These are phyloP conservation scores for Poeciliopsis prolifica DNA, from an alignment of 2,113 vertebrate species.

Conservation along the genomic window DNA sequence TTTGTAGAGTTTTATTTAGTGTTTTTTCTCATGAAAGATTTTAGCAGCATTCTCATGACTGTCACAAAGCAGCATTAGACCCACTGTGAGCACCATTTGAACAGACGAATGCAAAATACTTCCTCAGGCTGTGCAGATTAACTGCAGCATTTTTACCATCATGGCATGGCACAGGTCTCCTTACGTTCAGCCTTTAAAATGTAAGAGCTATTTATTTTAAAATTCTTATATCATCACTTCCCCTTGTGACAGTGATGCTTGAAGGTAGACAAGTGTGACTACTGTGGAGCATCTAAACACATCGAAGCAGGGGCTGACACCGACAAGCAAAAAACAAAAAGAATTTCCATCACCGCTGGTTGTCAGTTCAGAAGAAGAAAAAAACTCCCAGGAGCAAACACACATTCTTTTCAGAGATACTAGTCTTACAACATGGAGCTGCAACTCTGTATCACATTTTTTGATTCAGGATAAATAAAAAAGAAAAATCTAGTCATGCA, in stretches of 20 bases:
- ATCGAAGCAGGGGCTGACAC: constrained; percentile 10
- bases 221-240: constrained; percentile 6
- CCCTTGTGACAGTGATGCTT: constrained; percentile 26
- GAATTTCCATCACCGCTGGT: constrained; percentile 13
- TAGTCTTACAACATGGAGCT: constrained; percentile 1
- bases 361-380: constrained; percentile 3
- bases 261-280: constrained; percentile 18
- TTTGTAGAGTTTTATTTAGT: neutral
- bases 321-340: neutral
- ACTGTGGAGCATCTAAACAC: constrained; percentile 37
- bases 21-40: neutral
- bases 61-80: neutral
- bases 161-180: constrained; percentile 2
- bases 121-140: neutral
- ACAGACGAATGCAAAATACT: neutral
- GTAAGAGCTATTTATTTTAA: constrained; percentile 9
- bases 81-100: neutral
- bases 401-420: neutral
- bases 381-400: constrained; percentile 29
- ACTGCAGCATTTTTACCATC: constrained; percentile 2
- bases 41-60: neutral
- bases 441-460: constrained; percentile 19
- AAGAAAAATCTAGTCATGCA: constrained; percentile 29
- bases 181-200: constrained; percentile 10
- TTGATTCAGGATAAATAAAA: constrained; percentile 2